These are phyloP conservation scores for Monomorium pharaonis DNA, from an alignment of 1,140 invertebrate species.

Conservation along the genomic window DNA sequence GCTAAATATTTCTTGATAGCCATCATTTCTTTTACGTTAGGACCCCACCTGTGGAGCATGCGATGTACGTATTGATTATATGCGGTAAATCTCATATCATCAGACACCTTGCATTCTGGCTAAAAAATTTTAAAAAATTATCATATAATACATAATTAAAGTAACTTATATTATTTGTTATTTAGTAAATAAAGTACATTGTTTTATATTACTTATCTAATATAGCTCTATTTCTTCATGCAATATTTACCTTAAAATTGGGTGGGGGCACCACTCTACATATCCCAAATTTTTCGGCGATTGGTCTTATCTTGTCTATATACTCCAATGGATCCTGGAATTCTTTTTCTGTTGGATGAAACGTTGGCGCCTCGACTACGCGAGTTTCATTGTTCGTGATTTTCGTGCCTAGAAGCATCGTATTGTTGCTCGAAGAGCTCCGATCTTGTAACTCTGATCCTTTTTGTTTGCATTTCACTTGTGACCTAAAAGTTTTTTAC, in stretches of 20 bases:
- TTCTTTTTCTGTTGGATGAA: conserved; percentile 93
- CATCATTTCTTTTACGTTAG: conserved; percentile 93
- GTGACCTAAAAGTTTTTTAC: conserved; percentile 64
- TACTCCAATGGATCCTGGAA: conserved; percentile 96
- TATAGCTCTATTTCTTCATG: background rate
- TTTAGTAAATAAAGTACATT: background rate
- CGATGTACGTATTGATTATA: conserved; percentile 97
- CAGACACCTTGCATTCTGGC: conserved; percentile 94
- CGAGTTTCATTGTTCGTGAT: conserved; percentile 83
- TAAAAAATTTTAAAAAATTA: conserved; percentile 80
- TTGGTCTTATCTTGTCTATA: conserved; percentile 92
- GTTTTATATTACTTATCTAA: background rate
- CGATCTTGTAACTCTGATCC: conserved; percentile 73
- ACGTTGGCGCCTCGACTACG: conserved; percentile 93
- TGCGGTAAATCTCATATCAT: conserved; percentile 94
- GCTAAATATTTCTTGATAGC: conserved; percentile 94
- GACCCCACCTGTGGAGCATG: conserved; percentile 95
- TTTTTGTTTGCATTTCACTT: conserved; percentile 77
- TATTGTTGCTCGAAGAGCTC: conserved; percentile 84
- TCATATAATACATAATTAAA: background rate
- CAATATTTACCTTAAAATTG: conserved; percentile 89
- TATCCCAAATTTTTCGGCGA: conserved; percentile 94
- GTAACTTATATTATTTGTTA: conserved; percentile 27
- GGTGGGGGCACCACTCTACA: conserved; percentile 95
- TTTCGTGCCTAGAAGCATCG: conserved; percentile 85